These are phyloP conservation scores for Euthynnus affinis DNA, from an alignment of 2,797 vertebrate genomes.

Conservation along the genomic window DNA sequence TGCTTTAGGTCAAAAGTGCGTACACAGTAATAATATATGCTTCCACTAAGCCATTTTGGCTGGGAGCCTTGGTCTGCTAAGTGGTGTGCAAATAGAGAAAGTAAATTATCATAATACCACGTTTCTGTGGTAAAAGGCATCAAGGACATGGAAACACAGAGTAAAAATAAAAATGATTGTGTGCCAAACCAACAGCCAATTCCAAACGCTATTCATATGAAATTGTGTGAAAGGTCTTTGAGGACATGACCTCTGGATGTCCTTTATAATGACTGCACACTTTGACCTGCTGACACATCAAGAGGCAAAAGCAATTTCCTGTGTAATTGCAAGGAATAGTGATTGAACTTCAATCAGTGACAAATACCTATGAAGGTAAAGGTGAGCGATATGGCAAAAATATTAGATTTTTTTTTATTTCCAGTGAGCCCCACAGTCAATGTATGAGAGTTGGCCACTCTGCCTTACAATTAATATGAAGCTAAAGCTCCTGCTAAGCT, in stretches of 20 bases:
- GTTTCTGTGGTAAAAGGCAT: conserved; percentile 45
- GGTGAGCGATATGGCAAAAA: too few relatives aligned
- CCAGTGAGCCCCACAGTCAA: too few relatives aligned
- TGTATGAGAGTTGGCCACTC: too few relatives aligned
- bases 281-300: conserved; percentile 28
- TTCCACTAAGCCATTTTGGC: conserved; percentile 54
- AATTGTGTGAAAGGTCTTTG: conserved; percentile 4
- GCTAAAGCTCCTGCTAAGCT: not conserved
- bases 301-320: not conserved
- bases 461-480: too few relatives aligned
- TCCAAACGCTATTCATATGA: conserved; percentile 15
- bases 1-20: conserved; percentile 55
- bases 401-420: too few relatives aligned
- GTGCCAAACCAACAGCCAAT: conserved; percentile 45
- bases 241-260: conserved; percentile 25
- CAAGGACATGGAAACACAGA: conserved; percentile 41
- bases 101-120: conserved; percentile 66
- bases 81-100: conserved; percentile 66
- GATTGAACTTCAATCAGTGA: not conserved
- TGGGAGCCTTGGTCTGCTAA: conserved; percentile 47
- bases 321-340: not conserved
- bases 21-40: conserved; percentile 52
- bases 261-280: conserved; percentile 22
- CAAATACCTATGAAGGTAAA: not conserved
- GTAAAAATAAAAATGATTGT: conserved; percentile 20